Conservation (phyloP, 2,888 invertebrate genomes). For the Drosophila austrosaltans region DNA sequence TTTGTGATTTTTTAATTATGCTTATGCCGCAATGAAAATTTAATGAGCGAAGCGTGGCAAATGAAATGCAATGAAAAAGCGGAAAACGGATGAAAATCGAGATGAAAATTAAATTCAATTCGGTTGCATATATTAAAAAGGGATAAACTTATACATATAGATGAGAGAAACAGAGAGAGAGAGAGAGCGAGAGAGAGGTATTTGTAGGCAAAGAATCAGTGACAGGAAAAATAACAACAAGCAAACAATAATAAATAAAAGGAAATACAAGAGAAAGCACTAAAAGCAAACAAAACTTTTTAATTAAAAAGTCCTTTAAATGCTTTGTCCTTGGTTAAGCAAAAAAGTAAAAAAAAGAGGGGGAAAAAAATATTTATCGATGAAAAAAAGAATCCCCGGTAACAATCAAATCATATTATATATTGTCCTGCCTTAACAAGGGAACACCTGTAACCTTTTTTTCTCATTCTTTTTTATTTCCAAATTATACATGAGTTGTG, state of each 20-base stretch:
- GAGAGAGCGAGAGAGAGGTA: background rate
- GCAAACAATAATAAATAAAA: constrained; percentile 18
- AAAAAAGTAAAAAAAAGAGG: constrained; percentile 5
- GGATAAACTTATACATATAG: constrained; percentile 31
- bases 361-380: constrained; percentile 41
- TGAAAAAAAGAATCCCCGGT: constrained; percentile 41
- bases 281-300: constrained; percentile 69
- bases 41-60: constrained; percentile 48
- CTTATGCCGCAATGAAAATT: constrained; percentile 47
- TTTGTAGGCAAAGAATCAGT: constrained; percentile 35
- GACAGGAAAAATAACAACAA: constrained; percentile 13
- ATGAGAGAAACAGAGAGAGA: background rate
- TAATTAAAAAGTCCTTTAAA: constrained; percentile 77
- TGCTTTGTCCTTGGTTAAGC: constrained; percentile 41
- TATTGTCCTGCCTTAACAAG: constrained; percentile 18
- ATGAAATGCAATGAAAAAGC: constrained; percentile 35
- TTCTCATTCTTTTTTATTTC: background rate
- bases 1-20: constrained; percentile 51
- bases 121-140: constrained; percentile 31
- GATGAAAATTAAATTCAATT: constrained; percentile 29
- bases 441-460: constrained; percentile 57
- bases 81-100: constrained; percentile 17
- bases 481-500: no score
- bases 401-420: constrained; percentile 74
- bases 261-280: constrained; percentile 13